Conservation (phyloP, 1,140 invertebrate genomes). For the Drosophila serrata region DNA sequence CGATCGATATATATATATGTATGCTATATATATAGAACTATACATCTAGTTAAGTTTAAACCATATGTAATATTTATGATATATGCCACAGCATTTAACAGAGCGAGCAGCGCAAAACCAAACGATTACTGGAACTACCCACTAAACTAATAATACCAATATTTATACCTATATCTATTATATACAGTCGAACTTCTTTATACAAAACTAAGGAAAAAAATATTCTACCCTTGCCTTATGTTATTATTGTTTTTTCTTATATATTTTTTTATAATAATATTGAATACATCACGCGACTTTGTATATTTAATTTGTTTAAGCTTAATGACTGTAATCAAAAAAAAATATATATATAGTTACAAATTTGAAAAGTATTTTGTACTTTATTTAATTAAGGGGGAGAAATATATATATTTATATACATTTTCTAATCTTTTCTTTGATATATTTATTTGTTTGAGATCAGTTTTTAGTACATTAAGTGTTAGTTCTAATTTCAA, state of each 20-base stretch:
- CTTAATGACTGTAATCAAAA: constrained; percentile 25
- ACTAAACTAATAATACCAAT: constrained; percentile 25
- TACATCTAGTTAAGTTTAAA: constrained; percentile 28
- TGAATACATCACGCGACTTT: constrained; percentile 18
- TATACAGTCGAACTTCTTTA: constrained; percentile 3
- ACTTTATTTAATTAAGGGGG: not conserved
- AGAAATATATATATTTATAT: not conserved
- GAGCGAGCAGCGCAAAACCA: constrained; percentile 36
- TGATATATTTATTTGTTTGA: not conserved
- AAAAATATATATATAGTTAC: constrained; percentile 15
- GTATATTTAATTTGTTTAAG: constrained; percentile 3
- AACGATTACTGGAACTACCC: constrained; percentile 39
- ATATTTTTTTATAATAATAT: not conserved
- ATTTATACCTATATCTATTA: constrained; percentile 2
- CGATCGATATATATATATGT: constrained; percentile 26
- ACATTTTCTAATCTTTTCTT: too few species aligned
- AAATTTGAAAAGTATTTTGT: not conserved
- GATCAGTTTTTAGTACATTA: too few species aligned
- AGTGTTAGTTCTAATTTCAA: not conserved
- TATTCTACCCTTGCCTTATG: not conserved
- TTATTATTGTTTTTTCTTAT: not conserved
- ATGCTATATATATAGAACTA: constrained; percentile 13
- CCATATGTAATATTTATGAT: constrained; percentile 33
- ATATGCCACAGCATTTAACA: constrained; percentile 42
- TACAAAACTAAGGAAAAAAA: not conserved